Conservation (phyloP, 2,888 invertebrate genomes). For the Pollenia labialis region DNA sequence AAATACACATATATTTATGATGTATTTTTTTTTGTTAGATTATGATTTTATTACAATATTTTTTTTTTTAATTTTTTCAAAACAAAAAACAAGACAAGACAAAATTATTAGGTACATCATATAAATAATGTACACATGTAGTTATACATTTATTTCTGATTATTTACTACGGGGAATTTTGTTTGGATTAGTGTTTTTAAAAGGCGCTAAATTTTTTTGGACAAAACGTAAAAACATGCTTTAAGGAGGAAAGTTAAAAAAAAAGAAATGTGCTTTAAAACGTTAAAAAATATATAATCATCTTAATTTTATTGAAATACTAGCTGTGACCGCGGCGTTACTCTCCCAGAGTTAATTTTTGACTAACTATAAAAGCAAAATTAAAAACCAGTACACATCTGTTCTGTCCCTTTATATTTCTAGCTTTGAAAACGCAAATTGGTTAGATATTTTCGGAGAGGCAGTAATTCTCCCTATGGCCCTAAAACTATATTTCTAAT, state of each 20-base stretch:
- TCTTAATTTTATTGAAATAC: too few relatives aligned
- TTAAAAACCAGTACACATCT: too few relatives aligned
- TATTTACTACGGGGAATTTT: slow-evolving; percentile 3
- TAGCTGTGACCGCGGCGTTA: too few relatives aligned
- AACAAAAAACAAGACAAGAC: slow-evolving; percentile 38
- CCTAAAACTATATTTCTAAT: too few relatives aligned
- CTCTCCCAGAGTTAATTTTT: too few relatives aligned
- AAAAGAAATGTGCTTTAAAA: slow-evolving; percentile 40
- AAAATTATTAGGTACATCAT: neutral
- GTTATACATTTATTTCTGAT: neutral
- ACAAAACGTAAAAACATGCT: slow-evolving; percentile 41
- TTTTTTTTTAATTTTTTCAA: slow-evolving; percentile 27
- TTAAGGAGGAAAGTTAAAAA: neutral
- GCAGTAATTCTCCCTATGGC: too few relatives aligned
- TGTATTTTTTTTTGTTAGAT: neutral
- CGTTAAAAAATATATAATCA: neutral
- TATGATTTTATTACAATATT: slow-evolving; percentile 11
- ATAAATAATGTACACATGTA: neutral
- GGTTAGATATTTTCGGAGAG: too few relatives aligned
- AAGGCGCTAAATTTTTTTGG: neutral
- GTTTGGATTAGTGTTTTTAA: slow-evolving; percentile 23
- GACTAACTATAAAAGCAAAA: too few relatives aligned
- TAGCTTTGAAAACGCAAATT: too few relatives aligned
- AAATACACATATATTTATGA: slow-evolving; percentile 44
- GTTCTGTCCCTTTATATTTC: too few relatives aligned